These are phyloP conservation scores for Lycocerus yunnanus DNA, from an alignment of 2,888 invertebrate genomes.

Conservation along the genomic window DNA sequence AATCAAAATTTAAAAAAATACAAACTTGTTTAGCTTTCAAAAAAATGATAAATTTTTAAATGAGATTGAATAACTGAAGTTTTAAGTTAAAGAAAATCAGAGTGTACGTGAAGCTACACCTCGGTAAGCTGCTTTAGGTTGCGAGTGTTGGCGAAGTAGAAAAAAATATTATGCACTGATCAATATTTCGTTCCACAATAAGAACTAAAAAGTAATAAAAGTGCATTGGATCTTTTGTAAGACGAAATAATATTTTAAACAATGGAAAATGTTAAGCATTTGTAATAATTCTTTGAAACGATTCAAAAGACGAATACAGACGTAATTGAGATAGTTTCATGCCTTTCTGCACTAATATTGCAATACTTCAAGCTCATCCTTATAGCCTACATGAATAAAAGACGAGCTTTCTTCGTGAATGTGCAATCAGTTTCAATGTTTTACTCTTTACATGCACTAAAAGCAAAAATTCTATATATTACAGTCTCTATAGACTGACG, in stretches of 20 bases:
- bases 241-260: not conserved
- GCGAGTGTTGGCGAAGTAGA: not conserved
- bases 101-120: no score
- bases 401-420: slow-evolving; percentile 5
- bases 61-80: no score
- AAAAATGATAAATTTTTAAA: no score
- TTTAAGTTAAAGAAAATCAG: no score
- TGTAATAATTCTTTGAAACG: slow-evolving; percentile 12
- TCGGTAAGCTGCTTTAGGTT: no score
- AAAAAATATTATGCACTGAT: not conserved
- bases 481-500: slow-evolving; percentile 10
- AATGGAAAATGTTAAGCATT: not conserved
- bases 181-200: not conserved
- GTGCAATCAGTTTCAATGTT: slow-evolving; percentile 18
- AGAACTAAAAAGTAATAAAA: no score
- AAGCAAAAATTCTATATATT: slow-evolving; percentile 21
- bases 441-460: slow-evolving; percentile 17
- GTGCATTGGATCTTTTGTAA: not conserved
- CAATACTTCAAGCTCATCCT: slow-evolving; percentile 10
- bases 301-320: slow-evolving; percentile 3
- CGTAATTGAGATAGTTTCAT: slow-evolving; percentile 13
- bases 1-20: not conserved
- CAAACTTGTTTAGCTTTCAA: no score
- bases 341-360: slow-evolving; percentile 10
- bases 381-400: not conserved